Evolutionary conservation across 1,140 invertebrate genomes (phyloP).

Genomic region (Drosophila oshimai): DNA sequence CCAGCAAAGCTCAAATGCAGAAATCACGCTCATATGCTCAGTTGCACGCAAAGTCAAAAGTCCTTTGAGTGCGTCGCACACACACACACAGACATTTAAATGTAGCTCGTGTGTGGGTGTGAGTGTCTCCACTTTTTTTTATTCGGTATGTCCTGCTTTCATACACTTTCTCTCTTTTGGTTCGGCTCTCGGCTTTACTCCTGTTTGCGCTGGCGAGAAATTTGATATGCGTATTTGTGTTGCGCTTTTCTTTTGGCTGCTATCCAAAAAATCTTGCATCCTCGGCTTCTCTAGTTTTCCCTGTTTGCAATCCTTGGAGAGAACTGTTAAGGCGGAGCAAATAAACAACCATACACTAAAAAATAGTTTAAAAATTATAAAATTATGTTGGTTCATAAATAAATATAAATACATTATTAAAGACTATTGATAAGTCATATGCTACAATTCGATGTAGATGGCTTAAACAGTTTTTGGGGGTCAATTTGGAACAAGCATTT

Average conservation of each 20-base stretch:
- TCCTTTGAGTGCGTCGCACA: constrained; percentile 52
- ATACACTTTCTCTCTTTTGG: constrained; percentile 30
- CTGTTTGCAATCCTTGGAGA: constrained; percentile 10
- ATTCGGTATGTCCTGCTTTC: constrained; percentile 10
- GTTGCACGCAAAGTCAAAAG: constrained; percentile 78
- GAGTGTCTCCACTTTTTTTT: constrained; percentile 4
- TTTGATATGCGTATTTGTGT: constrained; percentile 79
- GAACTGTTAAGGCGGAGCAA: constrained; percentile 65
- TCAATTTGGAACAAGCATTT: too few relatives aligned
- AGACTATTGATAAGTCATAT: too few relatives aligned
- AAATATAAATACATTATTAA: too few relatives aligned
- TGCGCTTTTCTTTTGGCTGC: constrained; percentile 67
- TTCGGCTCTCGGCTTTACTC: constrained; percentile 9
- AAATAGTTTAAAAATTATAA: neutral
- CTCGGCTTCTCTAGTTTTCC: neutral
- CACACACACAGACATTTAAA: constrained; percentile 22
- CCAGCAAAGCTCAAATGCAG: constrained; percentile 68
- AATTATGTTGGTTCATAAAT: too few relatives aligned
- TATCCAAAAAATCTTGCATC: constrained; percentile 36
- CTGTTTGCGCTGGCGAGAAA: constrained; percentile 42
- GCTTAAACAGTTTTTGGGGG: too few relatives aligned
- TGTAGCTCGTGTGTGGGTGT: constrained; percentile 10
- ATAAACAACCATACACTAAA: constrained; percentile 51
- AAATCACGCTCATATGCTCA: constrained; percentile 81
- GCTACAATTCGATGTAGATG: too few relatives aligned